Base-by-base conservation (phyloP, 2,113 vertebrate genomes). In the Chaetura pelagica region DNA sequence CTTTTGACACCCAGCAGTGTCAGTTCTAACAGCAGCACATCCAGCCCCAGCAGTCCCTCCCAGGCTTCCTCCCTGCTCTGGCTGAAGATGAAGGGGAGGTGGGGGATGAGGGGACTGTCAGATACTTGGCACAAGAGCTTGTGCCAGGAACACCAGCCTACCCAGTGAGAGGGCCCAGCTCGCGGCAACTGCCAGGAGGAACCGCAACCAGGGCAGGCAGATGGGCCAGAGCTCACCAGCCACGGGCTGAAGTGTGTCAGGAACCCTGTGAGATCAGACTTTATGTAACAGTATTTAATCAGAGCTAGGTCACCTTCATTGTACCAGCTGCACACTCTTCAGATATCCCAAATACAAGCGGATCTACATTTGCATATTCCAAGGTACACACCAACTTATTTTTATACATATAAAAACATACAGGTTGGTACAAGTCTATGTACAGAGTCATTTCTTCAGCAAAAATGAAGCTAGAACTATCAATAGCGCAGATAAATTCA, bases 151-250 rank as follows among this genome's bases (percentile, higher is more conserved):
- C 10, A 71, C 22, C 61, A 52, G 34, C 42, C 59, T 24, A 5
- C 6, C 38, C 40, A 14, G 40, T 14, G 23, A 3, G 38, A 40
- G 15, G 4, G n/a, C 38, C 52, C 62, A 51, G 59, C 0, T 1
- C 5, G 1, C 26, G 4, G 4, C 44, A 40, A 52, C 59, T 57
- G 40, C 35, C 23, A 26, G 35, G 54, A 74, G 48, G 46, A 54
- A 63, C 3, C 0, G 15, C 67, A 83, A 51, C 6, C 34, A 51
- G 68, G 63, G 34, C 57, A 35, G 58, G 55, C 74, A 91, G 89
- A 87, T 66, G 46, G 68, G 81, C 63, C 68, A 26, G 63, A 4
- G 34, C 57, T 42, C 67, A 66, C 48, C 1, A 0, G 82, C n/a
- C 76, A 21, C 1, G 0, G 58, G 49, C 62, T 26, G 6, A 46